Base-by-base conservation (phyloP, 2,113 vertebrate species). In the Panthera leo region DNA sequence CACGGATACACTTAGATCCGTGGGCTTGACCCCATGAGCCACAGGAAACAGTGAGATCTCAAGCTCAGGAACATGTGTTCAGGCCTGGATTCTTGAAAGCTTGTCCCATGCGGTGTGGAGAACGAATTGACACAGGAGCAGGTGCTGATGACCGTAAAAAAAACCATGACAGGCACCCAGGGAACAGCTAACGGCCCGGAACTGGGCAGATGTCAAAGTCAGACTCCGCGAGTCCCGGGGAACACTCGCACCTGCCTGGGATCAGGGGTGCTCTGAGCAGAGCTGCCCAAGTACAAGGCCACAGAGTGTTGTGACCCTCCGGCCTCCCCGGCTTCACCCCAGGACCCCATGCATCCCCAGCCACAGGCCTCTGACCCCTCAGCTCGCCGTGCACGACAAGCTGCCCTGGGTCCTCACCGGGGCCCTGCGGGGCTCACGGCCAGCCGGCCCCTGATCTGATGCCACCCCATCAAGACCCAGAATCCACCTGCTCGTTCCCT, bases 301-400 rank as follows among this genome's bases (percentile, higher is more conserved):
- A 0, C 83, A 31, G 5, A 39, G 61, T 5, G 0, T 1, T 3
- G 7, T 16, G 13, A 42, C 39, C 14, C 0, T 0, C 31, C 11
- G 0, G 16, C 19, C 3, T 23, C 71, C 19, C 82, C 18, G 3
- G 5, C 36, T 9, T 68, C 29, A 8, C 14, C 84, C 45, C 4
- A 27, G 55, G 11, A 3, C 27, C 8, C 29, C 0, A 0, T 3
- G 27, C 3, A 0, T 7, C 29, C 2, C 0, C 36, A 45, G 12
- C 3, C 39, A 23, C 27, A 23, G 42, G 34, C 84, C n/a, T 63
- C 85, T 42, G 29, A 55, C 7, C 7, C 9, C 9, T 29, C 4
- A 2, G 87, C 21, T 83, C 51, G 0, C 7, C 0, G 6, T 7
- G 3, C 0, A 0, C 27, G 13, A 12, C 31, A 13, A 1, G 29